A percentile compares a stretch with the other conserved stretches of the same genome.
Evolutionary conservation across 1,140 invertebrate species (phyloP).

Genomic region (Thaumetopoea pityocampa): DNA sequence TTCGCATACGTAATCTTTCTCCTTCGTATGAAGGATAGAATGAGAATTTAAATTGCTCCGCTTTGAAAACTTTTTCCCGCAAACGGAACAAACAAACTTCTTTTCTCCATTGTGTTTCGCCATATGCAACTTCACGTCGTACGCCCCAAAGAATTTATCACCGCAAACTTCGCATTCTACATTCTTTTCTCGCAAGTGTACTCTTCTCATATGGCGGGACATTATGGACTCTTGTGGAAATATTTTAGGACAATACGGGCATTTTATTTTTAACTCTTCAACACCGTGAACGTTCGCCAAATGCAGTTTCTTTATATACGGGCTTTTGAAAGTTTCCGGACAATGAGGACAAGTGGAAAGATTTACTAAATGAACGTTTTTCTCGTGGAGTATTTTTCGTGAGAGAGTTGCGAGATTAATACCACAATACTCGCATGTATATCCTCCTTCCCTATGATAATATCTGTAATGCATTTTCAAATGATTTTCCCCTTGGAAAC

Average conservation of each 20-base stretch:
- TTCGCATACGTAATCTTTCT: slow-evolving; percentile 73
- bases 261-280: slow-evolving; percentile 61
- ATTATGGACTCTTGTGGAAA: slow-evolving; percentile 64
- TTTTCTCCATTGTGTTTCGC: slow-evolving; percentile 82
- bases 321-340: slow-evolving; percentile 59
- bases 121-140: slow-evolving; percentile 83
- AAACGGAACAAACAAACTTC: slow-evolving; percentile 77
- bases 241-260: slow-evolving; percentile 54
- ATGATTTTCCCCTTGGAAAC: slow-evolving; percentile 64
- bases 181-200: slow-evolving; percentile 60
- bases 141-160: slow-evolving; percentile 82
- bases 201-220: slow-evolving; percentile 61
- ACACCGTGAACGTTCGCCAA: slow-evolving; percentile 59
- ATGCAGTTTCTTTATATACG: slow-evolving; percentile 61
- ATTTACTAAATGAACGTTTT: slow-evolving; percentile 57
- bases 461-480: slow-evolving; percentile 66
- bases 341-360: slow-evolving; percentile 51
- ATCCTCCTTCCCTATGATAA: slow-evolving; percentile 59
- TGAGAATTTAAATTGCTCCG: slow-evolving; percentile 77
- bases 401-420: slow-evolving; percentile 46
- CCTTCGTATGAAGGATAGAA: slow-evolving; percentile 74
- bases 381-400: slow-evolving; percentile 58
- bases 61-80: slow-evolving; percentile 78
- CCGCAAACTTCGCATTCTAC: slow-evolving; percentile 69
- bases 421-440: slow-evolving; percentile 53